These are phyloP conservation scores for Phytoseiulus persimilis DNA, from an alignment of 2,888 invertebrate species.

Conservation along the genomic window DNA sequence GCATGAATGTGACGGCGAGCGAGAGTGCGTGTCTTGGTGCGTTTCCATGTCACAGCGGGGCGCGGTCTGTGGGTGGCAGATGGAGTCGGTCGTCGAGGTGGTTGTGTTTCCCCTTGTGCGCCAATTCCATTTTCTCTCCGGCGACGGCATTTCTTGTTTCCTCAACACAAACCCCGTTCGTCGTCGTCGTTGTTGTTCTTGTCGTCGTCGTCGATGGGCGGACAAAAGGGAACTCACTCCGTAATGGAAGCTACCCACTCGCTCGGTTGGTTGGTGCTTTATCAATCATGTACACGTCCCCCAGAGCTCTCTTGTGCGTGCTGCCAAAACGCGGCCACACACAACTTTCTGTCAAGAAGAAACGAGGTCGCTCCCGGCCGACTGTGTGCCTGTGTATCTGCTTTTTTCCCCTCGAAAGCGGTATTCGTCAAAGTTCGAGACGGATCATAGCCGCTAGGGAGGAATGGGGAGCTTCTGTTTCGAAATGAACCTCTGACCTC, in stretches of 20 bases:
- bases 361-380: neutral
- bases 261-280: neutral
- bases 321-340: neutral
- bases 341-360: neutral
- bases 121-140: neutral
- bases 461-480: no score
- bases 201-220: neutral
- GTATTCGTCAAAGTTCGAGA: neutral
- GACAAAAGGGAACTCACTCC: neutral
- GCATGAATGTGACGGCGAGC: neutral
- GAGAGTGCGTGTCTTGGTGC: neutral
- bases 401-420: neutral
- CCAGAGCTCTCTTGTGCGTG: neutral
- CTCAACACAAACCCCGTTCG: neutral
- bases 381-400: neutral
- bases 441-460: neutral
- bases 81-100: neutral
- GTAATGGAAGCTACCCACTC: slow-evolving; percentile 5
- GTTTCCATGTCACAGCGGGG: neutral
- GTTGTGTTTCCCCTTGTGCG: neutral
- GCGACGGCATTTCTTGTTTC: neutral
- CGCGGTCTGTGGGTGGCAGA: neutral
- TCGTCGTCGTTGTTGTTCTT: neutral
- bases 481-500: no score
- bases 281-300: neutral